Conservation (phyloP, 2,888 invertebrate genomes). For the Rotaria sp. region DNA sequence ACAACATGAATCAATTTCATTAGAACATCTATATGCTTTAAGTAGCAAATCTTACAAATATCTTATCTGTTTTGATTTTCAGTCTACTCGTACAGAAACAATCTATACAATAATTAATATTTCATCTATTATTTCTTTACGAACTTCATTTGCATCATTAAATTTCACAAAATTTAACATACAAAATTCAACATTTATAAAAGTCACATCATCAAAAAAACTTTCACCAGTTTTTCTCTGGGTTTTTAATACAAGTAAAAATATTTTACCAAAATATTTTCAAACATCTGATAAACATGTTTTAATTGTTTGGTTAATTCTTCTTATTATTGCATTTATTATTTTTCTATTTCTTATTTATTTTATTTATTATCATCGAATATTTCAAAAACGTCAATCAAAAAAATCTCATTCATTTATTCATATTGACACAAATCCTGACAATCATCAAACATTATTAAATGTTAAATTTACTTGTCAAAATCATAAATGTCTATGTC, state of each 20-base stretch:
- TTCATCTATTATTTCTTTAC: no score
- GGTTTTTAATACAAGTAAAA: constrained; percentile 5
- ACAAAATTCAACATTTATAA: background rate
- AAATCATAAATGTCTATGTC: constrained; percentile 23
- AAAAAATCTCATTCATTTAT: background rate
- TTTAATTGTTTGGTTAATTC: background rate
- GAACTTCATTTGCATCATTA: background rate
- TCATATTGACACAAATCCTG: background rate
- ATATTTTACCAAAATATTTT: constrained; percentile 17
- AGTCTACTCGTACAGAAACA: background rate
- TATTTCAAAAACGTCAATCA: background rate
- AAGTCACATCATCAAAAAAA: background rate
- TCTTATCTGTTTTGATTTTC: background rate
- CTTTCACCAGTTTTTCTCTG: background rate
- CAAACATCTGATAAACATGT: background rate
- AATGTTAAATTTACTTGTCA: background rate
- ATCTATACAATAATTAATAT: background rate
- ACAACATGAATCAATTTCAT: background rate
- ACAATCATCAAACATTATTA: background rate
- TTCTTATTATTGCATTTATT: background rate
- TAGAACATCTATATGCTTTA: background rate
- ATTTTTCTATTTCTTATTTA: background rate
- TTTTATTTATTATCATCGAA: background rate
- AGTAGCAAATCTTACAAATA: background rate
- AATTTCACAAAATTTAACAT: background rate